A percentile compares a stretch with the other conserved stretches of the same genome.
phyloP scores from a whole-genome alignment of 2,797 vertebrate species.

The Mastacembelus armatus region DNA sequence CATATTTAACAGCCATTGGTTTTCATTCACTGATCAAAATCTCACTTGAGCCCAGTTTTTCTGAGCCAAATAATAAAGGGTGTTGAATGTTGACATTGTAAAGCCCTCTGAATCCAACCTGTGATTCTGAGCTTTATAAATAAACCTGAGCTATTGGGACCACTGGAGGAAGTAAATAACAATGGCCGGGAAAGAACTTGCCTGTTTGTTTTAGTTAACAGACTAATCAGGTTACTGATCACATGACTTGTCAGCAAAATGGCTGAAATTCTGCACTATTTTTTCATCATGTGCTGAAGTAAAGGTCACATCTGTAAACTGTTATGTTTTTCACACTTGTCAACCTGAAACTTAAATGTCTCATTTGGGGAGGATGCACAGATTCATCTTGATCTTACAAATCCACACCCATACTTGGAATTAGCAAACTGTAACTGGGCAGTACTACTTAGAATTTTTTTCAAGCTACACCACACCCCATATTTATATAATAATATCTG shows the following conservation, averaged over 20 bases:
- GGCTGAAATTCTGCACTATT: neutral
- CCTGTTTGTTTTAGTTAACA: conserved; percentile 34
- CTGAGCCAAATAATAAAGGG: neutral
- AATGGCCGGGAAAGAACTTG: conserved; percentile 29
- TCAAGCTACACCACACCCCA: too few species aligned
- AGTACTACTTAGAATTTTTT: too few species aligned
- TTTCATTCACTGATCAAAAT: neutral
- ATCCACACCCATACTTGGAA: conserved; percentile 18
- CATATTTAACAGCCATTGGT: too few species aligned
- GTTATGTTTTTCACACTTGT: neutral
- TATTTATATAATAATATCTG: too few species aligned
- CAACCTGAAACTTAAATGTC: conserved; percentile 1
- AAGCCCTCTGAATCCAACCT: neutral
- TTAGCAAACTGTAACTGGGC: neutral
- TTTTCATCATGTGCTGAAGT: neutral
- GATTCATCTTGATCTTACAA: conserved; percentile 40
- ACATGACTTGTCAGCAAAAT: conserved; percentile 1
- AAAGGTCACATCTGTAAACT: neutral
- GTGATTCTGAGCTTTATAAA: conserved; percentile 12
- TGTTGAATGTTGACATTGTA: neutral
- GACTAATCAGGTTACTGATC: conserved; percentile 1
- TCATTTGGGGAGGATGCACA: conserved; percentile 2
- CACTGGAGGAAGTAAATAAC: conserved; percentile 36
- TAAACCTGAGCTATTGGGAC: conserved; percentile 19
- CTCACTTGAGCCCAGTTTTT: neutral